Evolutionary conservation across 2,888 invertebrate species (phyloP), one percentile per base, ranked within the genome.

Genomic region (Hetaerina titia): DNA sequence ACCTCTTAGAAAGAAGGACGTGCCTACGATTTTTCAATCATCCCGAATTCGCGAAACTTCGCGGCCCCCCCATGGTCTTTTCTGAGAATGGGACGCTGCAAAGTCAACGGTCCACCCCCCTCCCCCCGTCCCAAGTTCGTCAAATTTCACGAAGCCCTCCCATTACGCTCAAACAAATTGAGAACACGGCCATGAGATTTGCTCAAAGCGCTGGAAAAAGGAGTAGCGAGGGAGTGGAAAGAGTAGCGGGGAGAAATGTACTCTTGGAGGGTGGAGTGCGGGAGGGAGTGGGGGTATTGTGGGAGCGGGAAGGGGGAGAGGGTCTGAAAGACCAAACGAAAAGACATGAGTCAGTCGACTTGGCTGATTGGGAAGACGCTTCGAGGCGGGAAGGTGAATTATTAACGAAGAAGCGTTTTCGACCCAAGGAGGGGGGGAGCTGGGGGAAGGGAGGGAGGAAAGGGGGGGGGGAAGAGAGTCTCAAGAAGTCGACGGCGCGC

Each of bases 341-440:
- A 81, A 25, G 81, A 31, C 81, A 81, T 81, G 92, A 45, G 92
- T 92, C 69, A 81, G 81, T 81, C 81, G 81, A 22, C 31, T 45
- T 19, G 74, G 31, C 56, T 45, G 57, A 89, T 58, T 89, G 89
- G 89, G 89, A 58, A n/a, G 89, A 58, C 22, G 89, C 58, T 22
- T 58, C 56, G n/a, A 58, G 56, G 89, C n/a, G 90, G 90, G 63
- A 90, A 60, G 90, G 63, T 63, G 90, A 81, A 81, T 81, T 81
- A 81, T 81, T 81, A 81, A 81, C 25, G 25, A 81, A 11, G 31
- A 31, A 31, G 81, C 45, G 25, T 69, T 69, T 69, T 19, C 69
- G 69, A 69, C 69, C 22, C 22, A n/a, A 22, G 0, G 22, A 9
- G 69, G 69, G 19, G 7, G 7, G 69, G n/a, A 22, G n/a, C 1